These are phyloP conservation scores for Okapia johnstoni DNA, from an alignment of 2,113 vertebrate species.

Conservation along the genomic window DNA sequence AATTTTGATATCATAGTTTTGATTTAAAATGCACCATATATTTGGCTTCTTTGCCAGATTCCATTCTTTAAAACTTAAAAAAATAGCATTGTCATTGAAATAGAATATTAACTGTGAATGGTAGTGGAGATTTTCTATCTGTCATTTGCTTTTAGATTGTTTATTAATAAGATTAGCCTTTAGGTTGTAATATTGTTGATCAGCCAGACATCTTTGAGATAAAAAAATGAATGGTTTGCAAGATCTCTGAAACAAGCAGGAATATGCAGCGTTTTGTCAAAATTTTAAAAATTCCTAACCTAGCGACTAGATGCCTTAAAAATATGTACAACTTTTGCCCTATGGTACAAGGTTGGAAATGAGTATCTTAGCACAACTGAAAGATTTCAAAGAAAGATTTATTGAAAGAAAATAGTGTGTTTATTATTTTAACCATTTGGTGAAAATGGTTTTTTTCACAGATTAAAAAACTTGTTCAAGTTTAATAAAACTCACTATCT, in stretches of 20 bases:
- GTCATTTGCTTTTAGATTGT: conserved; percentile 71
- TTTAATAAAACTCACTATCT: background rate
- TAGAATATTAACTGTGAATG: conserved; percentile 67
- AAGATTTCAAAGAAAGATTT: background rate
- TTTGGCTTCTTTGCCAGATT: conserved; percentile 65
- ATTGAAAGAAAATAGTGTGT: background rate
- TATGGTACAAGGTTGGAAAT: background rate
- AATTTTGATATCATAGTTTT: conserved; percentile 68
- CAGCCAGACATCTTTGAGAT: conserved; percentile 56
- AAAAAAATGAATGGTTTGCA: conserved; percentile 72
- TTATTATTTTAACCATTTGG: background rate
- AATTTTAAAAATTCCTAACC: background rate
- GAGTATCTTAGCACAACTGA: background rate
- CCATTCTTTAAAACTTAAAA: conserved; percentile 44
- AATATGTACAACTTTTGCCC: background rate
- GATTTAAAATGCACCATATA: conserved; percentile 60
- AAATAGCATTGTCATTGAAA: conserved; percentile 64
- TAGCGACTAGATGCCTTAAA: background rate
- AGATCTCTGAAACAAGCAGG: conserved; percentile 37
- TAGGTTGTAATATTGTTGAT: conserved; percentile 72
- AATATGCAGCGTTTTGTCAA: background rate
- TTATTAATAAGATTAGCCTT: conserved; percentile 74
- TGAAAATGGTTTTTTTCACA: background rate
- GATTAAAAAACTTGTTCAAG: background rate
- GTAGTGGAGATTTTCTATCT: conserved; percentile 55